Conservation (phyloP, 2,888 invertebrate genomes). For the Uropetala carovei region DNA sequence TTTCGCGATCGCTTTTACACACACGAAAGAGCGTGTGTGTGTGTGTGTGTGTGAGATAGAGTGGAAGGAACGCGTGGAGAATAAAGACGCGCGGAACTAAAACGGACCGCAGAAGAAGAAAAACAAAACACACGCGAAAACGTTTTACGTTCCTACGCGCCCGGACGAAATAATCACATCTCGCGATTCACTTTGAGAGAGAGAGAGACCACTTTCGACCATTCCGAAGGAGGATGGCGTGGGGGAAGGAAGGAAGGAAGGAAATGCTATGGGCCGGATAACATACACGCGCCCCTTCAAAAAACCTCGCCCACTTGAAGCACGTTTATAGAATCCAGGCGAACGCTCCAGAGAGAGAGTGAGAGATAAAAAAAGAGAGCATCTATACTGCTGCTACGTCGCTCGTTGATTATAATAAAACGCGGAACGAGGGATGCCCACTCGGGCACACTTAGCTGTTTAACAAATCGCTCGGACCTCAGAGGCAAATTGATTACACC, state of each 20-base stretch:
- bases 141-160: too few species aligned
- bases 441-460: slow-evolving; percentile 18
- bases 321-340: neutral
- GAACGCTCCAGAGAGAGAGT: neutral
- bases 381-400: too few species aligned
- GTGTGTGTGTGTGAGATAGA: too few species aligned
- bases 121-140: too few species aligned
- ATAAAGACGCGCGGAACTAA: neutral
- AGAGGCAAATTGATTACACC: slow-evolving; percentile 28
- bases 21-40: too few species aligned
- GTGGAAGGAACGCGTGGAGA: neutral
- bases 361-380: too few species aligned
- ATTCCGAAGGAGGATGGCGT: neutral
- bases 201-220: neutral
- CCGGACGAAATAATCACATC: neutral
- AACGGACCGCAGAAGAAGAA: too few species aligned
- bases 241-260: too few species aligned
- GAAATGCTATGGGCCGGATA: too few species aligned
- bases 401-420: neutral
- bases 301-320: slow-evolving; percentile 3
- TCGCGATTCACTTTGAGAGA: neutral
- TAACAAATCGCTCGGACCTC: slow-evolving; percentile 26
- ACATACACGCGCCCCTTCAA: neutral
- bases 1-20: too few species aligned
- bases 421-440: neutral